Percentiles rank a stretch among this genome's conserved stretches.
phyloP scores from a whole-genome alignment of 2,888 invertebrate species.

The Microplitis deprimator region DNA sequence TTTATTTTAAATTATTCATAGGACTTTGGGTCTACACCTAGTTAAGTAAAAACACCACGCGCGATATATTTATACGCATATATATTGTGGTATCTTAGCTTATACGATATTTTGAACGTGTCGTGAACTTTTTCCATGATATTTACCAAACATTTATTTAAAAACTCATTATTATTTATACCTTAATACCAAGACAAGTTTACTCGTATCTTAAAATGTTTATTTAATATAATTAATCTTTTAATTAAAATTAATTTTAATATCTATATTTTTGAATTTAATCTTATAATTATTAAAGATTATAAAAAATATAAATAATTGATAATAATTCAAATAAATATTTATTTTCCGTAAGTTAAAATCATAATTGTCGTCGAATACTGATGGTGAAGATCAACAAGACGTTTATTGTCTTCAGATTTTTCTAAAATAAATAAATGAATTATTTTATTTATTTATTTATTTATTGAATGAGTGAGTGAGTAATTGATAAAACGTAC shows the following conservation, averaged over 20 bases:
- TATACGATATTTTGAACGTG: not conserved
- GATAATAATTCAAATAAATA: not conserved
- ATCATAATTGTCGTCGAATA: not conserved
- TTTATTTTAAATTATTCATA: slow-evolving; percentile 15
- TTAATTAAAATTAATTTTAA: not conserved
- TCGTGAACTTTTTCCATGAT: not conserved
- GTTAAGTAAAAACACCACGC: not conserved
- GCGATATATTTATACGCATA: not conserved
- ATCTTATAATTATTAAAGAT: not conserved
- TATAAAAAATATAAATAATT: not conserved
- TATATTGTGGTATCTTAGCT: not conserved
- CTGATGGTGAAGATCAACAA: not conserved
- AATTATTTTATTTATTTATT: not conserved
- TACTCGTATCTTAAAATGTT: not conserved
- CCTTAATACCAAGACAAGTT: not conserved
- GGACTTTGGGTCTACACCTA: not conserved
- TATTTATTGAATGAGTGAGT: not conserved
- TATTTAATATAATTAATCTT: not conserved
- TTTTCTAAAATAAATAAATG: not conserved
- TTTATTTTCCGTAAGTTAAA: not conserved
- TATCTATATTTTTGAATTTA: not conserved
- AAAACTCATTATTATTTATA: not conserved
- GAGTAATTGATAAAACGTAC: not conserved
- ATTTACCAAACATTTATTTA: not conserved
- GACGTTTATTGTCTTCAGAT: not conserved